Evolutionary conservation across 2,113 vertebrate species (phyloP), one percentile per base, ranked within the genome.

Genomic region (Progne subis): DNA sequence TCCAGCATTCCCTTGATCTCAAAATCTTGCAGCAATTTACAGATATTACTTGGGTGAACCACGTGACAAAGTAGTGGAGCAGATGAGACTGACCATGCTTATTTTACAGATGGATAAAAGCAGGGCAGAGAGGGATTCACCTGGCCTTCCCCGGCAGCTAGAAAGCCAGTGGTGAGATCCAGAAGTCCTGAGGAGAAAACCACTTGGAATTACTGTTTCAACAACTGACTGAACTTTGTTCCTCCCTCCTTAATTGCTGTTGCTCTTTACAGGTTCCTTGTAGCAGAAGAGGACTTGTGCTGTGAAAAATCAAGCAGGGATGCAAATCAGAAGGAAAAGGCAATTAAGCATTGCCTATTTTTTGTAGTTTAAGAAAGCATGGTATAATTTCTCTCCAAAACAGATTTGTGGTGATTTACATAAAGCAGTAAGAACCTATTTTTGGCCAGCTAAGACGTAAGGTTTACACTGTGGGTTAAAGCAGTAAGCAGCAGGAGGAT

Each of bases 1-100:
- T 91, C 86, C 88, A 81, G 82, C 82, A 75, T 53, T 95, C 82
- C 88, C 86, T 69, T 60, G 90, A 92, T 93, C 93, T 93, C 82
- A 94, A 69, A 70, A 90, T 94, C 95, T 95, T 86, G 71, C 89
- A 91, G 86, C 82, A 93, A 93, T 96, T 95, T 65, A 61, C 61
- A 82, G 94, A 94, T 55, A 88, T 82, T 41, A 34, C 90, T 84
- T 65, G 76, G 65, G 72, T 86, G 53, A 41, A 32, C 37, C 82
- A 68, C 0, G 65, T 69, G 77, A 79, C 52, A 71, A 83, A 59
- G 75, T 39, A 49, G 79, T 57, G 2, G 7, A 69, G 92, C 69
- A 92, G 60, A 69, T 78, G 79, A 57, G 57, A 65, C 44, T 79
- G 82, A 78, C 92, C 86, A 69, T 61, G 43, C 6, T 90, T 12